Base-by-base conservation (phyloP, 2,797 vertebrate genomes). In the Gadopsis bispinosus region DNA sequence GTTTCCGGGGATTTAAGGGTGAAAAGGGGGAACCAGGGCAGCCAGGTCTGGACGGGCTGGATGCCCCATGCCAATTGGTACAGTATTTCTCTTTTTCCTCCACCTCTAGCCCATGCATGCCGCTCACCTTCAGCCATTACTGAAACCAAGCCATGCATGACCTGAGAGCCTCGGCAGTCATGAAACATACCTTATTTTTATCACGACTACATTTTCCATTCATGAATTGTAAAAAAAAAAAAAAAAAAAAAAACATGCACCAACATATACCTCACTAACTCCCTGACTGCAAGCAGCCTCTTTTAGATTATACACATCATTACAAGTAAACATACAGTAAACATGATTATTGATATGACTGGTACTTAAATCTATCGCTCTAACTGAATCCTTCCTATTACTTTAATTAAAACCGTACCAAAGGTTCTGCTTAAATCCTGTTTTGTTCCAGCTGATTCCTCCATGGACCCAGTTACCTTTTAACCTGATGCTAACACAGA, bases 11-110 rank as follows among this genome's bases (percentile, higher is more conserved):
- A 96, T 97, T 99, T 98, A 99, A 99, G 98, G 98, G 98, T 97
- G 98, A 99, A 97, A 99, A 99, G 96, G 98, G 98, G 96, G 98
- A 99, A 96, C 98, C 98, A 96, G 98, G 98, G 94, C 98, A 99
- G 89, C 98, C 98, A 96, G 98, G 98, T 95, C 97, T 99, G 97
- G 98, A 99, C 94, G 98, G 98, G 97, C 97, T 99, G 96, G 98
- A 99, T 97, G 98, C 98, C 97, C 98, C 98, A 91, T 99, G 98
- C 98, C 98, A 99, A 97, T 99, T 99, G 98, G 98, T 99, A 99
- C 98, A 99, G 98, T 99, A 99, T 99, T 90, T 96, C 96, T 97
- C 96, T 98, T 96, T 75, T 97, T 98, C 97, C 97, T 98, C 93
- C 80, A 80, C 86, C 81, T 83, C 95, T 93, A 92, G 93, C 93